Evolutionary conservation across 2,113 vertebrate genomes (phyloP).

Genomic region (Laterallus jamaicensis): DNA sequence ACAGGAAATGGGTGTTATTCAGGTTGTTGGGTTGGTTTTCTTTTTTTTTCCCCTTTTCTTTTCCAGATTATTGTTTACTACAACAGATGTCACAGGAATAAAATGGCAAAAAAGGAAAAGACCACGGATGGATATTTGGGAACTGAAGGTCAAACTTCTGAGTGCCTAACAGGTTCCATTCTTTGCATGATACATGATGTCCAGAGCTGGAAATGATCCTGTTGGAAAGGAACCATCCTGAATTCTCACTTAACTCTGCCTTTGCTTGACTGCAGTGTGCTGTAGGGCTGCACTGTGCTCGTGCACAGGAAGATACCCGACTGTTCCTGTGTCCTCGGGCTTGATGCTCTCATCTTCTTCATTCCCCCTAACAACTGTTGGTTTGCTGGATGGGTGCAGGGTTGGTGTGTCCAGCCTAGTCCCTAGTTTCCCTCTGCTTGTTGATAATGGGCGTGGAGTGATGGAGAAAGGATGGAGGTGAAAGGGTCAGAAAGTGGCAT

Average conservation of each 20-base stretch:
- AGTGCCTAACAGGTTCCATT: neutral
- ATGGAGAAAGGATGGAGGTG: neutral
- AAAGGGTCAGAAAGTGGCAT: neutral
- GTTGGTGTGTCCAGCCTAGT: neutral
- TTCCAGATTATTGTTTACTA: neutral
- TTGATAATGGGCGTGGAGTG: neutral
- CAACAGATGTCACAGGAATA: neutral
- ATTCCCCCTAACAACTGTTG: neutral
- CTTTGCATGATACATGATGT: neutral
- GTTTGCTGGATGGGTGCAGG: neutral
- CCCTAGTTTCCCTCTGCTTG: neutral
- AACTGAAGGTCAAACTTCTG: neutral
- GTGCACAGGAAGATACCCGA: too few relatives aligned
- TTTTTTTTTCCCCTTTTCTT: too few relatives aligned
- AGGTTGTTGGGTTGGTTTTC: neutral
- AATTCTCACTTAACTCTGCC: rapidly evolving
- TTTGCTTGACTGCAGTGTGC: neutral
- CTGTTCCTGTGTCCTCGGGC: neutral
- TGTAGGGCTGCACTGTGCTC: too few relatives aligned
- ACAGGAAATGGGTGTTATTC: neutral
- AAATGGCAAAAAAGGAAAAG: neutral
- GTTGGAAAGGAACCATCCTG: neutral
- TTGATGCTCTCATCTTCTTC: neutral
- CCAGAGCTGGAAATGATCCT: neutral
- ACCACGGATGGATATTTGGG: neutral